Evolutionary conservation across 2,113 vertebrate species (phyloP).

Genomic region (Chionodraco myersi): DNA sequence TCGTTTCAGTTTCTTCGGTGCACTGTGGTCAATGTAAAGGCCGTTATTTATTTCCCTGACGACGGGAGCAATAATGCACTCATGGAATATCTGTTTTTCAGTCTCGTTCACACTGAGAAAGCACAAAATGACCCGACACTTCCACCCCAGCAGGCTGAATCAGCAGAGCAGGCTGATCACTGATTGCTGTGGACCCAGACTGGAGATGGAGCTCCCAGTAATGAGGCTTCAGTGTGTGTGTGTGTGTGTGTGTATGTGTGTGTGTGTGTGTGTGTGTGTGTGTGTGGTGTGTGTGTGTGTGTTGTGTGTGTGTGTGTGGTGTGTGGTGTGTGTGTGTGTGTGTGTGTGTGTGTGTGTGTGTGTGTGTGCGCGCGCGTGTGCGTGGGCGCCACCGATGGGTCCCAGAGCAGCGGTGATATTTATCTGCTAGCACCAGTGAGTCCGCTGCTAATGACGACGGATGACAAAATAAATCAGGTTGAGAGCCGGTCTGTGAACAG

Average conservation of each 20-base stretch:
- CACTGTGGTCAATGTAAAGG: slow-evolving; percentile 23
- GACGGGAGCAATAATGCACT: slow-evolving; percentile 28
- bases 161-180: slow-evolving; percentile 30
- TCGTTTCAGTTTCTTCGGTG: too few species aligned
- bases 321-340: too few species aligned
- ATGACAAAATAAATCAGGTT: slow-evolving; percentile 47
- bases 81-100: slow-evolving; percentile 33
- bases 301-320: too few species aligned
- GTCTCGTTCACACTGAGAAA: neutral
- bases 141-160: slow-evolving; percentile 30
- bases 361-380: too few species aligned
- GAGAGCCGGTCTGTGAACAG: slow-evolving; percentile 30
- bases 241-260: too few species aligned
- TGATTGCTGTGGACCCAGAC: slow-evolving; percentile 27
- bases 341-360: too few species aligned
- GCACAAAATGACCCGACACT: neutral
- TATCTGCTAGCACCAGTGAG: slow-evolving; percentile 28
- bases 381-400: slow-evolving; percentile 27
- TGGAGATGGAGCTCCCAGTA: slow-evolving; percentile 19
- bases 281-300: too few species aligned
- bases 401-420: slow-evolving; percentile 37
- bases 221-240: slow-evolving; percentile 17
- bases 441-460: slow-evolving; percentile 34
- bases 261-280: too few species aligned
- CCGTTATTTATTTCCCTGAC: slow-evolving; percentile 39